phyloP scores from a whole-genome alignment of 1,140 invertebrate species.

The Agrypnia vestita region DNA sequence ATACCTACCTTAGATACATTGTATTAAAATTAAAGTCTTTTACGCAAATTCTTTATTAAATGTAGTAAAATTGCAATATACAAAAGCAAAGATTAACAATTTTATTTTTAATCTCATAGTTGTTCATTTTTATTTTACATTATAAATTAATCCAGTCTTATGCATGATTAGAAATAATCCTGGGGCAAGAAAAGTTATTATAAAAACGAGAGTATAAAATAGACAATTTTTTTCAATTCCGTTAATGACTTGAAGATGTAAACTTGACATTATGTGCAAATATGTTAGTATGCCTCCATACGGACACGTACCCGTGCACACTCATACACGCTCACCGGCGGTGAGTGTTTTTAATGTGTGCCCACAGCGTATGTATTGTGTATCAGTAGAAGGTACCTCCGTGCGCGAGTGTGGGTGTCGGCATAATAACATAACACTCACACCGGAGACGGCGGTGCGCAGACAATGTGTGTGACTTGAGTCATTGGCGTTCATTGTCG shows the following conservation, averaged over 20 bases:
- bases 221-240: too few species aligned
- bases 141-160: too few species aligned
- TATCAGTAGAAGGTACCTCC: neutral
- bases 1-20: too few species aligned
- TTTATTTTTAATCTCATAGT: too few species aligned
- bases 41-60: too few species aligned
- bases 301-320: neutral
- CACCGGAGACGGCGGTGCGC: neutral
- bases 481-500: conserved; percentile 1
- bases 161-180: too few species aligned
- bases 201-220: too few species aligned
- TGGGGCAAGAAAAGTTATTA: too few species aligned
- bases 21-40: too few species aligned
- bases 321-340: neutral
- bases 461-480: conserved; percentile 11
- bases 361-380: neutral
- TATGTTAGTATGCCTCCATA: conserved; percentile 15
- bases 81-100: too few species aligned
- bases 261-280: conserved; percentile 19
- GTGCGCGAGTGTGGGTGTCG: neutral
- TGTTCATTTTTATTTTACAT: too few species aligned
- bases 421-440: neutral
- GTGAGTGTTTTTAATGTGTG: conserved; percentile 12
- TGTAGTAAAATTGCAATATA: too few species aligned
- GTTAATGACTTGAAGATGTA: neutral